Evolutionary conservation across 2,888 invertebrate species (phyloP).

Genomic region (Campoplex capitator): DNA sequence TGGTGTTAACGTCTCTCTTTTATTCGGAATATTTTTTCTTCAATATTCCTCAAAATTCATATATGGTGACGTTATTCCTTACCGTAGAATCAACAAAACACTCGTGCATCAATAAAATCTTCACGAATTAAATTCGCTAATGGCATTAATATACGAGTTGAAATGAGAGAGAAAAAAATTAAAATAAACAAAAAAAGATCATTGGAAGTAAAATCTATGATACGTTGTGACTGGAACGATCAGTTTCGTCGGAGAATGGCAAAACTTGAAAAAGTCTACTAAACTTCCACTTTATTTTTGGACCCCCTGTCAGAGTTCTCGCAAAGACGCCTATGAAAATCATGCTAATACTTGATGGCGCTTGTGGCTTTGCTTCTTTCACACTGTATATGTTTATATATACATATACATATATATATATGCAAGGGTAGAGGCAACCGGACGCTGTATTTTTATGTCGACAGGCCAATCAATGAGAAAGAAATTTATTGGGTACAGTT

Average conservation of each 20-base stretch:
- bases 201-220: slow-evolving; percentile 20
- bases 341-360: slow-evolving; percentile 60
- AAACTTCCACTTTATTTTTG: slow-evolving; percentile 33
- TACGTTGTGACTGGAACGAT: slow-evolving; percentile 33
- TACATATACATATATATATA: background rate
- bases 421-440: slow-evolving; percentile 33
- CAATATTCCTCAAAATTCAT: background rate
- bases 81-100: background rate
- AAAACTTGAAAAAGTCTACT: slow-evolving; percentile 42
- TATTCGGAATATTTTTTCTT: slow-evolving; percentile 4
- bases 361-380: slow-evolving; percentile 34
- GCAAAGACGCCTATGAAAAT: slow-evolving; percentile 49
- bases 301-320: slow-evolving; percentile 34
- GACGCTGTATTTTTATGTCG: slow-evolving; percentile 67
- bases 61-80: background rate
- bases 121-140: slow-evolving; percentile 47
- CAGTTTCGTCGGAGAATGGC: slow-evolving; percentile 14
- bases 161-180: slow-evolving; percentile 1
- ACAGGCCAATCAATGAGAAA: slow-evolving; percentile 67
- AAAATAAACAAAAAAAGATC: background rate
- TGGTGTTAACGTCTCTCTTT: slow-evolving; percentile 8
- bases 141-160: slow-evolving; percentile 52
- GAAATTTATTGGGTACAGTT: slow-evolving; percentile 64
- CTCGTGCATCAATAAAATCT: slow-evolving; percentile 8
- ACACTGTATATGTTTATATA: background rate